Base-by-base conservation (phyloP, 2,113 vertebrate genomes). In the Chionodraco myersi region DNA sequence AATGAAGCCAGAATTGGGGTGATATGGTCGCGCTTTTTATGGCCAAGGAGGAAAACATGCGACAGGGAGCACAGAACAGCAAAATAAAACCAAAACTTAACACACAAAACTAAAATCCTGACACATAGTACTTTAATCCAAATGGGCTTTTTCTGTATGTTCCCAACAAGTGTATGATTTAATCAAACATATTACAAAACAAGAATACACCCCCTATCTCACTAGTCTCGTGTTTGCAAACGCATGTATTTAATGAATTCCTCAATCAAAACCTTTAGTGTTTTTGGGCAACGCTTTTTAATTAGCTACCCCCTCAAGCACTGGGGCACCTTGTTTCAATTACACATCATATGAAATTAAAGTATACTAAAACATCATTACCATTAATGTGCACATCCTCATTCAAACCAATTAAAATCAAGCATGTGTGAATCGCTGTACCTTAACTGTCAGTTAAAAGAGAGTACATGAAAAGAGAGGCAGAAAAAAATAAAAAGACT, bases 331-430 rank as follows among this genome's bases (percentile, higher is more conserved):
- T 79, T 70, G 16, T 60, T 75, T 65, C 54, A 94, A 88, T 91
- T 92, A 92, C 82, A 86, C 56, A 86, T 84, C 73, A 84, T 86
- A 87, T 68, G 13, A 86, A 85, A 92, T 91, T 82, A 75, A 89
- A 89, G 82, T 86, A 89, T 92, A 78, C 90, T 85, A 89, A 88
- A 91, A 91, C 73, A 87, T 76, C 67, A 85, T 85, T 88, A 84
- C 71, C 71, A 85, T 80, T 83, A 77, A 78, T 72, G 75, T 77
- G 66, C 49, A 80, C 47, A 77, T 64, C 60, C 72, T 84, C 54
- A 84, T 75, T 88, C 51, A 79, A 86, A 87, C 70, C 76, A 83
- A 87, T 89, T 88, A 74, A 66, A 30, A 30, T 89, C 52, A 73
- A 51, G 7, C 54, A 23, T 57, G 30, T 54, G 30, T n/a, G 11